These are phyloP conservation scores for Drosophila glabriapex DNA, from an alignment of 2,888 invertebrate genomes.

Conservation along the genomic window DNA sequence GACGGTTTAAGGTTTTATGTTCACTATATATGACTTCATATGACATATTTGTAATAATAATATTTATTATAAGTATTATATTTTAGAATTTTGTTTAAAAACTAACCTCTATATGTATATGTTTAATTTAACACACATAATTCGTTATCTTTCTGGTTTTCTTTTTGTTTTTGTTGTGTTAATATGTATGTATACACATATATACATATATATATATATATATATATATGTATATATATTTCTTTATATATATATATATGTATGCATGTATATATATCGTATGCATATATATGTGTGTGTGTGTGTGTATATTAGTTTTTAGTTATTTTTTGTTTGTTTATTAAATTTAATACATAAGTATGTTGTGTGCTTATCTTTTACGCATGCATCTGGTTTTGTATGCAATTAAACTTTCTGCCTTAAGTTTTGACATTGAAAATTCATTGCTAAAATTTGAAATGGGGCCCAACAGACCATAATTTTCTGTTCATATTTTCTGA, in stretches of 20 bases:
- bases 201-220: slow-evolving; percentile 3
- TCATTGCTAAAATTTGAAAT: slow-evolving; percentile 63
- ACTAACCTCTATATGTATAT: slow-evolving; percentile 61
- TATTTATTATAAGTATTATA: slow-evolving; percentile 55
- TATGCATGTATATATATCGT: slow-evolving; percentile 34
- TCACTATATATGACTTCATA: slow-evolving; percentile 66
- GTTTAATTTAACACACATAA: slow-evolving; percentile 47
- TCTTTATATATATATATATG: slow-evolving; percentile 19
- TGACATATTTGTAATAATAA: slow-evolving; percentile 53
- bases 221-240: slow-evolving; percentile 14
- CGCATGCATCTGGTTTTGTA: slow-evolving; percentile 35
- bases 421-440: slow-evolving; percentile 53
- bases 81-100: slow-evolving; percentile 62
- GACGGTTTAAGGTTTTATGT: slow-evolving; percentile 54
- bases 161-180: slow-evolving; percentile 23
- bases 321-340: slow-evolving; percentile 35
- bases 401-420: slow-evolving; percentile 51
- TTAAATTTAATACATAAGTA: slow-evolving; percentile 77
- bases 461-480: slow-evolving; percentile 36
- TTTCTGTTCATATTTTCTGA: not conserved
- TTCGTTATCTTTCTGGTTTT: slow-evolving; percentile 33
- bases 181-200: slow-evolving; percentile 16
- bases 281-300: slow-evolving; percentile 45
- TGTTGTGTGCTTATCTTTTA: slow-evolving; percentile 66
- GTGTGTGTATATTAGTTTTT: slow-evolving; percentile 21